phyloP scores from a whole-genome alignment of 2,797 vertebrate species.

The Syngnathus rostellatus region DNA sequence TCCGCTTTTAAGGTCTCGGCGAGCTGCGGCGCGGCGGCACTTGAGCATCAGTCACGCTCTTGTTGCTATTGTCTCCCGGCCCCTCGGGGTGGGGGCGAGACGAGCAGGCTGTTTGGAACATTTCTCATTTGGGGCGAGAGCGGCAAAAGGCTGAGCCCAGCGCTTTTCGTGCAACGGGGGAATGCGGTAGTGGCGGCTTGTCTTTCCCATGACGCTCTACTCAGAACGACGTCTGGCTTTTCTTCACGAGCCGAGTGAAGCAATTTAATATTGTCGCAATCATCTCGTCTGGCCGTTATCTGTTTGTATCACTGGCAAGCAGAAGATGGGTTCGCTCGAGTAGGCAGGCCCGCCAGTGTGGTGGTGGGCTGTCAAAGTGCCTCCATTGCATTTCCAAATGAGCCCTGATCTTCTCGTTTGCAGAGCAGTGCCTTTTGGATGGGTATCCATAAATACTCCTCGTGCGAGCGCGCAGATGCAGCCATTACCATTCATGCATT shows the following conservation, averaged over 20 bases:
- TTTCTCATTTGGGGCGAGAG: neutral
- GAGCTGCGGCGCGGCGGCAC: neutral
- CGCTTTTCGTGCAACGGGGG: neutral
- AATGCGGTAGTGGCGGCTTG: neutral
- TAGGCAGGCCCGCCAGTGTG: no score
- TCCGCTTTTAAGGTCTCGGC: neutral
- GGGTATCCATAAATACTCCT: no score
- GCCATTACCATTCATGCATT: slow-evolving; percentile 1
- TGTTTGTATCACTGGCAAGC: no score
- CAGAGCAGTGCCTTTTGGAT: no score
- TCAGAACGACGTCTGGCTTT: neutral
- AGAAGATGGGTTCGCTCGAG: no score
- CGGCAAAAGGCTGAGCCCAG: neutral
- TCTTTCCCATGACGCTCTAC: neutral
- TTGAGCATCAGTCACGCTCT: neutral
- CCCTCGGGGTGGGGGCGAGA: neutral
- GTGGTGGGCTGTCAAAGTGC: no score
- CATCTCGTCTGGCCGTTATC: no score
- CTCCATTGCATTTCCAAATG: no score
- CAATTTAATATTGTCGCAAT: no score
- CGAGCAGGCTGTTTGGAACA: neutral
- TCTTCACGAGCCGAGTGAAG: neutral
- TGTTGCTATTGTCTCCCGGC: neutral
- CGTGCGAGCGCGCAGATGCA: neutral
- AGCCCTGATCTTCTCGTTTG: no score